Evolutionary conservation across 2,888 invertebrate genomes (phyloP), one percentile per base, ranked within the genome.

Genomic region (Salpingus planirostris): DNA sequence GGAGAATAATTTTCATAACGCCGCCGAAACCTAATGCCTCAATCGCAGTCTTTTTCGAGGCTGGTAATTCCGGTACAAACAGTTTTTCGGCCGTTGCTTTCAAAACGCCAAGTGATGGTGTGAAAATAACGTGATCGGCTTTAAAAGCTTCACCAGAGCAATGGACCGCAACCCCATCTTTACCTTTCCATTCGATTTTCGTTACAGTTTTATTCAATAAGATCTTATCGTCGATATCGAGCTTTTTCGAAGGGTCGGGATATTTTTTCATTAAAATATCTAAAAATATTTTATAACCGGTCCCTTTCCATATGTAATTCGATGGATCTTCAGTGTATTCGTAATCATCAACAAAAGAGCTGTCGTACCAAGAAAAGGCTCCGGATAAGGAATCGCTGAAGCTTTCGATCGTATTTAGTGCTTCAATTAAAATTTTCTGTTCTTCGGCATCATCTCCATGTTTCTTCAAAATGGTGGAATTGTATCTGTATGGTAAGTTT

Each of bases 241-340:
- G 24, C 15, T 36, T 33, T 21, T 46, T 30, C 2, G 25, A 27
- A 11, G 41, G 26, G 23, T 53, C 39, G 6, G 52, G 52, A 33
- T 36, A 47, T 34, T 48, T 49, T 31, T 46, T 40, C 71, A 75
- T 66, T 38, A 86, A 65, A 15, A 83, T 47, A 43, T 78, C 71
- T 27, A 86, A 59, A 25, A 85, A 62, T 2, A 69, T 77, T 42
- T 67, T 69, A 52, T 74, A 86, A 1, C 83, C 83, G 32, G 67
- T 71, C 29, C 74, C 73, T 43, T 79, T 82, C 86, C 84, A 87
- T 48, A 77, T 75, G n/a, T n/a, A n/a, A n/a, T n/a, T n/a, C n/a
- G n/a, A n/a, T n/a, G n/a, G n/a, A n/a, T n/a, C n/a, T n/a, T n/a
- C n/a, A n/a, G n/a, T n/a, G n/a, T n/a, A n/a, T n/a, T n/a, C n/a